phyloP scores from a whole-genome alignment of 2,113 vertebrate genomes.

The Clarias macrocephalus region DNA sequence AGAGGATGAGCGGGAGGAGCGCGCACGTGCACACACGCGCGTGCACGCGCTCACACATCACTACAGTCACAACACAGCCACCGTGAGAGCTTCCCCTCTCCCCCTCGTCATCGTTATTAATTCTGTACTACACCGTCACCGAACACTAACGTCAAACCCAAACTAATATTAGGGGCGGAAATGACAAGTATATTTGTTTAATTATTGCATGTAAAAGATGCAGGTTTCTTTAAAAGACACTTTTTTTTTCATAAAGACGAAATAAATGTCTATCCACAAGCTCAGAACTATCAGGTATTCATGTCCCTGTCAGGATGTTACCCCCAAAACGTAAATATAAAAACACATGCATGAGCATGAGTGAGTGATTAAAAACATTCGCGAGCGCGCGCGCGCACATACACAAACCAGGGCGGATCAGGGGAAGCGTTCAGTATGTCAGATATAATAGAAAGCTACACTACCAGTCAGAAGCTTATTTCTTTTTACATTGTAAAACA shows the following conservation, averaged over 20 bases:
- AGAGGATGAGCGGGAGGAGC: constrained; percentile 3
- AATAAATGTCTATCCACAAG: not conserved
- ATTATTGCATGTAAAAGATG: not conserved
- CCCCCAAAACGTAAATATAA: not conserved
- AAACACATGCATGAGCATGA: not conserved
- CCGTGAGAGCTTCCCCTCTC: not conserved
- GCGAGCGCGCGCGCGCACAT: not conserved
- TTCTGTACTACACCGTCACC: not conserved
- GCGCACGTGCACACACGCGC: not conserved
- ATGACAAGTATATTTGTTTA: not conserved
- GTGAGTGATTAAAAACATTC: too few relatives aligned
- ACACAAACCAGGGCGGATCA: not conserved
- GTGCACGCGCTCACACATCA: not conserved
- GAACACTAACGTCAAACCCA: not conserved
- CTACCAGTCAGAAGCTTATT: too few relatives aligned
- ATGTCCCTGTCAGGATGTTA: not conserved
- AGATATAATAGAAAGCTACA: not conserved
- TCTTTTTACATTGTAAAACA: too few relatives aligned
- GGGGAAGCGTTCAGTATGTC: not conserved
- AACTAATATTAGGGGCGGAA: not conserved
- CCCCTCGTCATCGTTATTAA: not conserved
- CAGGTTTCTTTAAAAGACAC: not conserved
- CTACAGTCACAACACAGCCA: not conserved
- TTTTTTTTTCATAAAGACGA: not conserved
- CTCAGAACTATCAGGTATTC: not conserved